phyloP scores from a whole-genome alignment of 2,797 vertebrate genomes.

The Pipistrellus nathusii region DNA sequence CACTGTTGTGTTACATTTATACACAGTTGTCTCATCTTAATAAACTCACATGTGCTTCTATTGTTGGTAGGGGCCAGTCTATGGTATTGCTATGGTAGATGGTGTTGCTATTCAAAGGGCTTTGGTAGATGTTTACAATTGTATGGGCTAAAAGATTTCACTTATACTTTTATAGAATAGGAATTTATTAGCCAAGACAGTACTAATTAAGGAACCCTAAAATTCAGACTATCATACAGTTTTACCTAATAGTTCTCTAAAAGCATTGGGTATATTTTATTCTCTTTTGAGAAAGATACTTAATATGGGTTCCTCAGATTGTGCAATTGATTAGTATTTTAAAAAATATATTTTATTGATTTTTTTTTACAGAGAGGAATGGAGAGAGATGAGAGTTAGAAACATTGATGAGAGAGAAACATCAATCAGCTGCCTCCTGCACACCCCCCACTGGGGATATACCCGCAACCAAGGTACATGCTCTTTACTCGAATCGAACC shows the following conservation, averaged over 20 bases:
- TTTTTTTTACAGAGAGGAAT: too few species aligned
- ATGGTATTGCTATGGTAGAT: background rate
- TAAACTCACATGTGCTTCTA: background rate
- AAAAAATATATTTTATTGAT: too few species aligned
- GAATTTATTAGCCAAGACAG: constrained; percentile 45
- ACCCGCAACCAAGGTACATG: too few species aligned
- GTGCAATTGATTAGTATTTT: background rate
- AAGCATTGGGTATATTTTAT: background rate
- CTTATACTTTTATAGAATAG: background rate
- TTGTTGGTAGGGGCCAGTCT: background rate
- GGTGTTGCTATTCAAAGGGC: background rate
- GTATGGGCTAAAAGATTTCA: background rate
- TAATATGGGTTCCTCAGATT: background rate
- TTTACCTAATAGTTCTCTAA: background rate
- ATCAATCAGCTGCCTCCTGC: too few species aligned
- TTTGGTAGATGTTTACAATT: background rate
- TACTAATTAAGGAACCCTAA: constrained; percentile 55
- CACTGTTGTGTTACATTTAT: background rate
- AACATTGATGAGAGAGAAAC: too few species aligned
- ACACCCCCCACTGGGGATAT: too few species aligned
- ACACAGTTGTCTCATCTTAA: background rate
- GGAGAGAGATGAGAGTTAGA: too few species aligned
- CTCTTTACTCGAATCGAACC: too few species aligned
- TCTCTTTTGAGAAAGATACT: constrained; percentile 15
- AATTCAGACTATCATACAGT: background rate